Conservation (phyloP, 2,797 vertebrate genomes). For the Falco rusticolus region DNA sequence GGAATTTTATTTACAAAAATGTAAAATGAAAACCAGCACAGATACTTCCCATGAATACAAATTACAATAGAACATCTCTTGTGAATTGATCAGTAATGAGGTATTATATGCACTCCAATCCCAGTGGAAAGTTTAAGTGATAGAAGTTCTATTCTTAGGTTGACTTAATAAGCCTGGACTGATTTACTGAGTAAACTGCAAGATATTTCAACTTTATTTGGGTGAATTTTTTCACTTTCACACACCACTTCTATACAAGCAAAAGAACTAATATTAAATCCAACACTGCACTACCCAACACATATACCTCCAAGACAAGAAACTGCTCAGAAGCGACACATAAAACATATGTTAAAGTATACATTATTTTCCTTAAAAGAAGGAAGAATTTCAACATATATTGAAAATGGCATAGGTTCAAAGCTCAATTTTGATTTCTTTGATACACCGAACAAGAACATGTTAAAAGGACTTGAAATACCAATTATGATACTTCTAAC, state of each 20-base stretch:
- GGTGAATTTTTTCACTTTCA: background rate
- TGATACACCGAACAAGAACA: background rate
- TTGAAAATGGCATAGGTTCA: background rate
- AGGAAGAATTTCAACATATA: background rate
- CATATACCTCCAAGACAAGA: background rate
- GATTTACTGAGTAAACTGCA: conserved; percentile 3
- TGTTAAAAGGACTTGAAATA: background rate
- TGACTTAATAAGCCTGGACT: conserved; percentile 22
- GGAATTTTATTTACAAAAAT: conserved; percentile 54
- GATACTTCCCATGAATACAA: conserved; percentile 24
- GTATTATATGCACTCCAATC: conserved; percentile 50
- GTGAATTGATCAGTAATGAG: conserved; percentile 59
- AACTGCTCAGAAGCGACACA: background rate
- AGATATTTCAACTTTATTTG: conserved; percentile 3
- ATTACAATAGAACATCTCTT: conserved; percentile 17
- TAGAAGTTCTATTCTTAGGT: conserved; percentile 26
- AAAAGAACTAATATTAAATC: background rate
- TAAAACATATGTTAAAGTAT: background rate
- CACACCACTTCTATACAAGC: background rate
- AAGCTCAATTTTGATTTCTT: background rate
- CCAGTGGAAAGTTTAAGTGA: conserved; percentile 39
- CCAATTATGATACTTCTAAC: background rate
- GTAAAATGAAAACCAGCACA: background rate
- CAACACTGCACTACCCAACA: background rate
- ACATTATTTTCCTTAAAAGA: background rate